Conservation (phyloP, 2,113 vertebrate species). For the Oceanites oceanicus region DNA sequence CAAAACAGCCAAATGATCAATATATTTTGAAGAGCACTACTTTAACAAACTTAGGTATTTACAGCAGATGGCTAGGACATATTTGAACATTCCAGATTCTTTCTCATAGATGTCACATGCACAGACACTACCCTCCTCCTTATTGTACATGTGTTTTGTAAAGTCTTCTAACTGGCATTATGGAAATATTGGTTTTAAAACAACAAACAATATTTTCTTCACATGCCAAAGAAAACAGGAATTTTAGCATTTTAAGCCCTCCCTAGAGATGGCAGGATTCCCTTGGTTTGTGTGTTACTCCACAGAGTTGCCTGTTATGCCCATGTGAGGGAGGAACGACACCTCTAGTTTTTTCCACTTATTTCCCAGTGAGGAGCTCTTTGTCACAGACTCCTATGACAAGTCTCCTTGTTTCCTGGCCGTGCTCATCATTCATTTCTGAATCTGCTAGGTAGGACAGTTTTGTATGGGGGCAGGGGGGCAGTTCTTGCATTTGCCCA, state of each 20-base stretch:
- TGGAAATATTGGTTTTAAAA: neutral
- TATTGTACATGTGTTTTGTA: neutral
- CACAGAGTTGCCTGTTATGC: neutral
- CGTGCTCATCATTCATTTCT: neutral
- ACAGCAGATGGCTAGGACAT: neutral
- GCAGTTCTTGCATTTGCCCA: neutral
- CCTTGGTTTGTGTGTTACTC: neutral
- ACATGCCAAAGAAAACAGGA: neutral
- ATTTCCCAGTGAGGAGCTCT: neutral
- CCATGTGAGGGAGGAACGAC: neutral
- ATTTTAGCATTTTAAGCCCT: slow-evolving; percentile 23
- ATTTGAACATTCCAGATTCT: neutral
- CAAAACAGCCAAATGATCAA: neutral
- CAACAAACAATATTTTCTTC: slow-evolving; percentile 6
- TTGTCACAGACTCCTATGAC: neutral
- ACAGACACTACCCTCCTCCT: neutral
- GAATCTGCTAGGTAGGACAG: neutral
- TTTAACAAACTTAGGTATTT: neutral
- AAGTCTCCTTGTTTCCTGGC: neutral
- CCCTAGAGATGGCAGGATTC: slow-evolving; percentile 21
- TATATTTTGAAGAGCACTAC: neutral
- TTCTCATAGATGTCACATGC: neutral
- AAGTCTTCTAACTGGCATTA: slow-evolving; percentile 4
- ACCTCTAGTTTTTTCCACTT: neutral
- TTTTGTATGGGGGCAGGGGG: neutral